Conservation (phyloP, 2,797 vertebrate species). For the Hoplostethus atlanticus region DNA sequence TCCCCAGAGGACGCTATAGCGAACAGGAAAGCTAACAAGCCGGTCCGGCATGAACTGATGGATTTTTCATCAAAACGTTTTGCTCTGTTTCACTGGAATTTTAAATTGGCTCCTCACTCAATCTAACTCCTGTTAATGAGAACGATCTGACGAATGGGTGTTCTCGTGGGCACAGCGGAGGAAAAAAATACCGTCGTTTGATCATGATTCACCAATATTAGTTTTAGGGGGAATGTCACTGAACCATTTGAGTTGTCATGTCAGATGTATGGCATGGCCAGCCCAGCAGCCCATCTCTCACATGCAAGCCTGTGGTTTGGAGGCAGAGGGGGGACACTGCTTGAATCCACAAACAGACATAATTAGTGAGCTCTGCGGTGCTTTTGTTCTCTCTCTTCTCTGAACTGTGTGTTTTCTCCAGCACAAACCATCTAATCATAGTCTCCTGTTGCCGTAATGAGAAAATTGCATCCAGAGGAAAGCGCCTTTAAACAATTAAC, state of each 20-base stretch:
- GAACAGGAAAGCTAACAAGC: conserved; percentile 51
- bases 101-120: neutral
- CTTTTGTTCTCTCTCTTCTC: conserved; percentile 7
- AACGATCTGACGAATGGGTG: neutral
- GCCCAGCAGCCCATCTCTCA: conserved; percentile 13
- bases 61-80: conserved; percentile 17
- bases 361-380: conserved; percentile 42
- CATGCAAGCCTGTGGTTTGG: conserved; percentile 30
- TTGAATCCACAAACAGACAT: conserved; percentile 44
- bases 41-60: conserved; percentile 18
- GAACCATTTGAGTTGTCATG: neutral
- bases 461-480: conserved; percentile 14
- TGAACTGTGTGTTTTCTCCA: conserved; percentile 29
- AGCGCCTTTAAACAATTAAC: conserved; percentile 59
- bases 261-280: neutral
- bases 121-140: neutral
- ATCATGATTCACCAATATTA: conserved; percentile 1
- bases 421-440: conserved; percentile 64
- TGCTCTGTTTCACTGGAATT: neutral
- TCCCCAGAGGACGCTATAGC: conserved; percentile 44
- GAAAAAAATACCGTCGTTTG: neutral
- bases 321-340: conserved; percentile 25
- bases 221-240: neutral
- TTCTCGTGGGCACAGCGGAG: neutral
- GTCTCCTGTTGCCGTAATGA: conserved; percentile 40